Conservation (phyloP, 2,888 invertebrate species). For the Morinoia aosen region DNA sequence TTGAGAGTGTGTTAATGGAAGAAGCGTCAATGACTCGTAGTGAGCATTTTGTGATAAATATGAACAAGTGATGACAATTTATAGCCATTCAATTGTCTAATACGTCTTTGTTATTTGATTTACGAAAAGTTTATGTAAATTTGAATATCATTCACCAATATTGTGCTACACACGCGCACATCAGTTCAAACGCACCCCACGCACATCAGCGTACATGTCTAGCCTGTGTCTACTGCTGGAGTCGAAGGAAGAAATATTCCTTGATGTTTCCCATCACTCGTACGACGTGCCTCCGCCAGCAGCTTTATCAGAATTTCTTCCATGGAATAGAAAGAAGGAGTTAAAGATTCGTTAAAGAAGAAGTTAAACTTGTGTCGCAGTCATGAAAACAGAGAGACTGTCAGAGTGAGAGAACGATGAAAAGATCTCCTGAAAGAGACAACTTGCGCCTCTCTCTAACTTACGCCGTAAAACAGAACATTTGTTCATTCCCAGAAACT, state of each 20-base stretch:
- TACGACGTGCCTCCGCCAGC: background rate
- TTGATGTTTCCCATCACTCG: background rate
- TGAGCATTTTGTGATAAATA: too few relatives aligned
- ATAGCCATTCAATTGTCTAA: background rate
- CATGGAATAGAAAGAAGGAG: background rate
- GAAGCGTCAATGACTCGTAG: too few relatives aligned
- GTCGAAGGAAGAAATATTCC: too few relatives aligned
- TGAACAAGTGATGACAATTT: too few relatives aligned
- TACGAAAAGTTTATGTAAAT: background rate
- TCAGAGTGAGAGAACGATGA: background rate
- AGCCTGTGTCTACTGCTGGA: too few relatives aligned
- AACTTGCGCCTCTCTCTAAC: background rate
- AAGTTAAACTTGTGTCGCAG: background rate
- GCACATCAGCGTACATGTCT: too few relatives aligned
- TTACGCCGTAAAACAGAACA: background rate
- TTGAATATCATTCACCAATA: too few relatives aligned
- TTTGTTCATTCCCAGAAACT: background rate
- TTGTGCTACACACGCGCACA: too few relatives aligned
- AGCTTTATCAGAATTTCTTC: slow-evolving; percentile 4
- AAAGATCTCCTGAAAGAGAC: slow-evolving; percentile 17
- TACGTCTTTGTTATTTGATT: background rate
- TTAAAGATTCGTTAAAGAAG: background rate
- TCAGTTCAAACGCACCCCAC: too few relatives aligned
- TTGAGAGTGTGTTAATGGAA: too few relatives aligned
- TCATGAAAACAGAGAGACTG: background rate